Evolutionary conservation across 1,140 invertebrate species (phyloP).

Genomic region (Lysiphlebus fabarum): DNA sequence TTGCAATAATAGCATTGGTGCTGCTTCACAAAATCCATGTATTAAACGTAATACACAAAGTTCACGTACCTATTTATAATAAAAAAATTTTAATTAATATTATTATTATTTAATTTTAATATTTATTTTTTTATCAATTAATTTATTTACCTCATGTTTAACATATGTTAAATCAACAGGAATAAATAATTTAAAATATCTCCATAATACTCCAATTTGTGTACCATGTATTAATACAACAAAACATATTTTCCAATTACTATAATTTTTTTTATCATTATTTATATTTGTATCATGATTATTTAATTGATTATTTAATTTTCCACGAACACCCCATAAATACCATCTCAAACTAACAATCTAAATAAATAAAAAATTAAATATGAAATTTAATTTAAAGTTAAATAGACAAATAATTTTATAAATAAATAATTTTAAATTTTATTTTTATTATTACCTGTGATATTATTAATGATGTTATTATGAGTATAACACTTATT

Average conservation of each 20-base stretch:
- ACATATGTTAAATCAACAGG: constrained; percentile 80
- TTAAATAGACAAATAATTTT: too few species aligned
- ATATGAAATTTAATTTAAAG: too few species aligned
- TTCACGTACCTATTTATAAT: constrained; percentile 57
- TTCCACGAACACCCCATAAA: constrained; percentile 52
- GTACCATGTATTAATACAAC: constrained; percentile 69
- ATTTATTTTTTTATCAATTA: constrained; percentile 37
- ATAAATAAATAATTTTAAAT: too few species aligned
- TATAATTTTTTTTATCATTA: constrained; percentile 37
- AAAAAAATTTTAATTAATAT: too few species aligned
- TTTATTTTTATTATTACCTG: constrained; percentile 54
- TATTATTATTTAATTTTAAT: not conserved
- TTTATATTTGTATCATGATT: constrained; percentile 24
- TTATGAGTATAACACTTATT: constrained; percentile 65
- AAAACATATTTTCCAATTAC: constrained; percentile 50
- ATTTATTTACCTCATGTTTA: constrained; percentile 72
- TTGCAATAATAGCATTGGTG: constrained; percentile 82
- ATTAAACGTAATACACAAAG: constrained; percentile 77
- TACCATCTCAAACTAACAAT: constrained; percentile 52
- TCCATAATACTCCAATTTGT: constrained; percentile 82
- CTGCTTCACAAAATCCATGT: constrained; percentile 83
- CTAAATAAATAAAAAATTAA: constrained; percentile 28
- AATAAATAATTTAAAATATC: constrained; percentile 83
- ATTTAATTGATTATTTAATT: constrained; percentile 35
- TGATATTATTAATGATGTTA: constrained; percentile 69